Conservation (phyloP, 1,140 invertebrate species). For the Heliconius eleuchia region DNA sequence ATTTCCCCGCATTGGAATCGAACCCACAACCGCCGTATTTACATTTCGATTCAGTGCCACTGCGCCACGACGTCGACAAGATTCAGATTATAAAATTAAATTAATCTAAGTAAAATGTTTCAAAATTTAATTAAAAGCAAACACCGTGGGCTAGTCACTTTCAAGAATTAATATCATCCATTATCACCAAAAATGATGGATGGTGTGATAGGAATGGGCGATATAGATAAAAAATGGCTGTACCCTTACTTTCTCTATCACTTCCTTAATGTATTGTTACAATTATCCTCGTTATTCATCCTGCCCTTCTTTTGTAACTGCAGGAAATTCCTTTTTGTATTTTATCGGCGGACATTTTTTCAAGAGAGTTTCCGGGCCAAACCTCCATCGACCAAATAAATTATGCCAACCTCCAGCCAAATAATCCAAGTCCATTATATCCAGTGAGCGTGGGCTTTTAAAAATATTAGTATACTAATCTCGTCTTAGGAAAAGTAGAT, state of each 20-base stretch:
- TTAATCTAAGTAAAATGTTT: too few species aligned
- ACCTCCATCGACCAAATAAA: constrained; percentile 61
- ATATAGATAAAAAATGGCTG: neutral
- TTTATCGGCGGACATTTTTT: constrained; percentile 56
- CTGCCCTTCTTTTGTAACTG: constrained; percentile 43
- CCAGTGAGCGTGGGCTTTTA: constrained; percentile 56
- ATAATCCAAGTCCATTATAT: constrained; percentile 66
- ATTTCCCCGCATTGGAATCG: too few species aligned
- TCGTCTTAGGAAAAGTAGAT: constrained; percentile 25
- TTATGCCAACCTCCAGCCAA: constrained; percentile 60
- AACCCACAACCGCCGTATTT: too few species aligned
- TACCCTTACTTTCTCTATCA: constrained; percentile 14
- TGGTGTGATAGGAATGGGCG: neutral
- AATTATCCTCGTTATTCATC: constrained; percentile 58
- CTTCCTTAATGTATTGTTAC: constrained; percentile 50
- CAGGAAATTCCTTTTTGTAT: constrained; percentile 39
- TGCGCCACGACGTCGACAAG: too few species aligned
- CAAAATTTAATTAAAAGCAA: constrained; percentile 1
- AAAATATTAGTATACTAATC: constrained; percentile 60
- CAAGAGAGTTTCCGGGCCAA: constrained; percentile 43
- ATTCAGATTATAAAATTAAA: too few species aligned
- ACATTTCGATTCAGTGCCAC: too few species aligned
- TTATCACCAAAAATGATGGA: constrained; percentile 11
- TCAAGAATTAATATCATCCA: constrained; percentile 1
- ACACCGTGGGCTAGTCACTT: neutral